These are phyloP conservation scores for Himalopsyche phryganea DNA, from an alignment of 1,140 invertebrate genomes.

Conservation along the genomic window DNA sequence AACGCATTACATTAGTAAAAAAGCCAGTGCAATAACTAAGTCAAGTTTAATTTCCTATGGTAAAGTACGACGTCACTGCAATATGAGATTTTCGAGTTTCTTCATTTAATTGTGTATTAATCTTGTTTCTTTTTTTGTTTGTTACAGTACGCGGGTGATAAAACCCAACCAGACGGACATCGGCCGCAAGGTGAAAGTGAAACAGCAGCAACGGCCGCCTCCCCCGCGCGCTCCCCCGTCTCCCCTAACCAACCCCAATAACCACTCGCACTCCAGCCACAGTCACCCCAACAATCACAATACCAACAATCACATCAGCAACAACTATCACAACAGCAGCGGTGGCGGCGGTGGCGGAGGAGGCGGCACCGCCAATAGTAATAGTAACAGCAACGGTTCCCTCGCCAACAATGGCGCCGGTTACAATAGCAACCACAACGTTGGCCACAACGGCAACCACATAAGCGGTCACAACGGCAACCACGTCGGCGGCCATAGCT, in stretches of 20 bases:
- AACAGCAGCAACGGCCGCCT: slow-evolving; percentile 39
- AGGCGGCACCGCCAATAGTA: background rate
- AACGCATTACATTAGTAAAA: too few species aligned
- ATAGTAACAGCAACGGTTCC: background rate
- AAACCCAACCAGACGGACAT: slow-evolving; percentile 85
- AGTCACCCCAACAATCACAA: slow-evolving; percentile 38
- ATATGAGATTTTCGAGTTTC: too few species aligned
- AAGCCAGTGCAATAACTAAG: too few species aligned
- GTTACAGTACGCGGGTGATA: slow-evolving; percentile 81
- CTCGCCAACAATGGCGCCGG: background rate
- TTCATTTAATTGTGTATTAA: too few species aligned
- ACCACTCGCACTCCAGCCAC: background rate
- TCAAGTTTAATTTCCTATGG: too few species aligned
- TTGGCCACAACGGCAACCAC: background rate
- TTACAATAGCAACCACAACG: slow-evolving; percentile 5
- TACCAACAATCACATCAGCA: slow-evolving; percentile 32
- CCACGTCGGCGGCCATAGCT: background rate
- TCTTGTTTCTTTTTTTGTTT: slow-evolving; percentile 26
- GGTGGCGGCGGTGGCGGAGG: background rate
- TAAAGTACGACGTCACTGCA: too few species aligned
- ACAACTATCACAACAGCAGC: slow-evolving; percentile 9
- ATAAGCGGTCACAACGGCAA: background rate
- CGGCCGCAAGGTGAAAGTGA: slow-evolving; percentile 77
- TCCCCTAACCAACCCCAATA: slow-evolving; percentile 10
- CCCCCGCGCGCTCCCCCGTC: slow-evolving; percentile 37